A percentile compares a stretch with the other conserved stretches of the same genome.
phyloP scores from a whole-genome alignment of 2,888 invertebrate genomes.

The Brachypterus glaber region DNA sequence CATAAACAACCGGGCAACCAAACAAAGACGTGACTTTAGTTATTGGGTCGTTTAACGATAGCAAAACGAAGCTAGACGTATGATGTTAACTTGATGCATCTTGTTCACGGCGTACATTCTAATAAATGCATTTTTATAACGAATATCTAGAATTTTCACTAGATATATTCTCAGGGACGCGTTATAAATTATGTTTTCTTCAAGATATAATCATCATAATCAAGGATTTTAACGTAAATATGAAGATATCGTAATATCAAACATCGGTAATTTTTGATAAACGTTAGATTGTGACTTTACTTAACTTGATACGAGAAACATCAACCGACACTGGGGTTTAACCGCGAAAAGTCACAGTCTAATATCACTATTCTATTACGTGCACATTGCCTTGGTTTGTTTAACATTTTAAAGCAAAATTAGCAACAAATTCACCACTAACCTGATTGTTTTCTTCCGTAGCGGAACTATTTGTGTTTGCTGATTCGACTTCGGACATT shows the following conservation, averaged over 20 bases:
- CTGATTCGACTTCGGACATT: conserved; percentile 41
- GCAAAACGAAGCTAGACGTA: conserved; percentile 29
- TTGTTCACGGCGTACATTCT: conserved; percentile 27
- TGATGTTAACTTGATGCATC: conserved; percentile 22
- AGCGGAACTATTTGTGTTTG: conserved; percentile 36
- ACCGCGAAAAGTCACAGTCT: conserved; percentile 34
- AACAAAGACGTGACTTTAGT: conserved; percentile 25
- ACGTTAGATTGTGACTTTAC: conserved; percentile 31
- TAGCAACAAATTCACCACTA: conserved; percentile 23
- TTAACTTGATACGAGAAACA: not conserved
- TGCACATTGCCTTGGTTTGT: conserved; percentile 37
- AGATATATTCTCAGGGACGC: not conserved
- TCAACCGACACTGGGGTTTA: conserved; percentile 24
- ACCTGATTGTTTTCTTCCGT: conserved; percentile 39
- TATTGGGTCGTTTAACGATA: conserved; percentile 25
- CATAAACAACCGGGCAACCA: conserved; percentile 23
- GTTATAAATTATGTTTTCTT: not conserved
- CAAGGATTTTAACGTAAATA: not conserved
- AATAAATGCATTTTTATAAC: conserved; percentile 21
- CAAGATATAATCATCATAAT: conserved; percentile 2
- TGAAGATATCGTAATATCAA: not conserved
- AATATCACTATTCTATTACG: conserved; percentile 34
- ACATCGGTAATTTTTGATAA: not conserved
- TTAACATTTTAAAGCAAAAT: conserved; percentile 19
- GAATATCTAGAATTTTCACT: conserved; percentile 14